phyloP scores from a whole-genome alignment of 2,797 vertebrate species.

The Adelosebastes latens region DNA sequence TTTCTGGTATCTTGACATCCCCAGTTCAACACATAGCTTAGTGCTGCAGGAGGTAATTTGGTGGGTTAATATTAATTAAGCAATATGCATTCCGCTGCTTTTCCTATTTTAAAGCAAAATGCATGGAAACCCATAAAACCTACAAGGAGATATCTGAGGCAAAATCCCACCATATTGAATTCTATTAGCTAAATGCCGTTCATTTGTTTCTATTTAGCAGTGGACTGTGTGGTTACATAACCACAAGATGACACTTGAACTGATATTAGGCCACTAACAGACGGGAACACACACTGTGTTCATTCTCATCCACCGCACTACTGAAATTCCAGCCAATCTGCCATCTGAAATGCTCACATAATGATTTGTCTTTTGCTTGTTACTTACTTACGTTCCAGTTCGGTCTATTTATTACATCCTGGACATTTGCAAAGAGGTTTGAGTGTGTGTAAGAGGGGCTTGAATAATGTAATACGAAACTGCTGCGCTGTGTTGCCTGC shows the following conservation, averaged over 20 bases:
- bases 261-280: background rate
- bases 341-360: conserved; percentile 13
- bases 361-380: conserved; percentile 13
- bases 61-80: background rate
- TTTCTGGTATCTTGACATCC: too few species aligned
- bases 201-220: background rate
- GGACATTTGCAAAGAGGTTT: conserved; percentile 35
- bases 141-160: background rate
- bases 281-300: background rate
- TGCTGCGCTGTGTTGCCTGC: conserved; percentile 44
- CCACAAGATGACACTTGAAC: background rate
- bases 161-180: background rate
- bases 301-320: background rate
- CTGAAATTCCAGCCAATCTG: background rate
- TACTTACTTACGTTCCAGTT: conserved; percentile 28
- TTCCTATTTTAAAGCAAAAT: background rate
- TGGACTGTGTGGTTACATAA: background rate
- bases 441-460: conserved; percentile 18
- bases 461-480: conserved; percentile 59
- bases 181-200: background rate
- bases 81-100: background rate
- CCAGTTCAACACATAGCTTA: background rate
- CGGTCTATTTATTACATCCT: conserved; percentile 38
- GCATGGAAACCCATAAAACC: background rate
- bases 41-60: background rate